These are phyloP conservation scores for Premnoplex brunnescens DNA, from an alignment of 2,797 vertebrate genomes.

Conservation along the genomic window DNA sequence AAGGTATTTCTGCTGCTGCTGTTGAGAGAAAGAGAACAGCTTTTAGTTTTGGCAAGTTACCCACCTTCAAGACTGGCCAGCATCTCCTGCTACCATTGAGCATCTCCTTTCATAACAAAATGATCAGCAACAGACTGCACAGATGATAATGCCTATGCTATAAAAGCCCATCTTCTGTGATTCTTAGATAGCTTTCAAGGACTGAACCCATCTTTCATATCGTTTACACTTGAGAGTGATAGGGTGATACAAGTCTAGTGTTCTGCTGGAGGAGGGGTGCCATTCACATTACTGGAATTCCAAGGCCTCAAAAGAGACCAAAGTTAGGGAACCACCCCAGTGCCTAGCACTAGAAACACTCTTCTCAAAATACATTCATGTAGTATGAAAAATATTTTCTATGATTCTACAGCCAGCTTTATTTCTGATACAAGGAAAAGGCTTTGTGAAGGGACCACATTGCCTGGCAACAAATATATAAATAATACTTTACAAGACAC, in stretches of 20 bases:
- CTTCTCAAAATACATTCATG: background rate
- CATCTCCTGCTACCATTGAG: background rate
- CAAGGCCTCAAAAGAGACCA: background rate
- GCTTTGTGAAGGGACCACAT: background rate
- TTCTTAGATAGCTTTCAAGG: background rate
- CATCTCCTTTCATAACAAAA: background rate
- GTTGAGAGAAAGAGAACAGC: background rate
- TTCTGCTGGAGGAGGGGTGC: background rate
- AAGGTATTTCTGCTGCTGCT: background rate
- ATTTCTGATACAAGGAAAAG: background rate
- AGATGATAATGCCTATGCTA: background rate
- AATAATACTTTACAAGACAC: background rate
- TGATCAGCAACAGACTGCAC: background rate
- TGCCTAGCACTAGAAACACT: background rate
- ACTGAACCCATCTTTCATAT: background rate
- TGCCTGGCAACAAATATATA: conserved; percentile 24
- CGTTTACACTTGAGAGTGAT: background rate
- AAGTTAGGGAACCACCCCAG: background rate
- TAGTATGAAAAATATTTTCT: background rate
- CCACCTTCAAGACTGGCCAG: background rate
- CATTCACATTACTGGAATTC: background rate
- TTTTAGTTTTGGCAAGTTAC: background rate
- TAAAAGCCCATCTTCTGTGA: background rate
- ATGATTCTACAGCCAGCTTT: background rate
- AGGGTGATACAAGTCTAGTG: background rate